These are phyloP conservation scores for Platypus cylindrus DNA, from an alignment of 2,888 invertebrate genomes.

Conservation along the genomic window DNA sequence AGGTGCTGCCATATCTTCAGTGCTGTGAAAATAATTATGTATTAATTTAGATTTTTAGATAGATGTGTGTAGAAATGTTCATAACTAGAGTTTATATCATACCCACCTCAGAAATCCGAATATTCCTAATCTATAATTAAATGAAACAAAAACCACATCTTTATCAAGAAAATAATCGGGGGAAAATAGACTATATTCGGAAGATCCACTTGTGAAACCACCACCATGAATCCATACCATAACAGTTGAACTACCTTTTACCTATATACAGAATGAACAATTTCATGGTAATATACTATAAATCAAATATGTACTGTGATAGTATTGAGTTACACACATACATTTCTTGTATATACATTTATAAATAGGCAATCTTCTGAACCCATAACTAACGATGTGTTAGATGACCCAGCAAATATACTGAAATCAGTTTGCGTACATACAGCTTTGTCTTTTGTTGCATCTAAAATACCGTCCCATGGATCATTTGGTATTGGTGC, in stretches of 20 bases:
- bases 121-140: conserved; percentile 58
- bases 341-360: conserved; percentile 21
- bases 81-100: no score
- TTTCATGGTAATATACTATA: no score
- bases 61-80: no score
- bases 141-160: conserved; percentile 50
- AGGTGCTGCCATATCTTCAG: no score
- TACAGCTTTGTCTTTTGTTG: conserved; percentile 8
- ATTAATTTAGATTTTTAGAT: no score
- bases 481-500: conserved; percentile 12
- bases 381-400: conserved; percentile 6
- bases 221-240: conserved; percentile 34
- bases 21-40: no score
- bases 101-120: conserved; percentile 55
- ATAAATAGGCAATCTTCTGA: conserved; percentile 22
- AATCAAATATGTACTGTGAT: no score
- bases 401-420: no score
- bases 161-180: conserved; percentile 41
- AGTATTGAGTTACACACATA: conserved; percentile 9
- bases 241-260: conserved; percentile 27
- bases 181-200: conserved; percentile 6
- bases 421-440: conserved; percentile 7
- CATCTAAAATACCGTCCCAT: conserved; percentile 10
- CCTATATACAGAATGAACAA: conserved; percentile 2
- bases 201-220: conserved; percentile 23